These are phyloP conservation scores for Hypotaenidia okinawae DNA, from an alignment of 2,797 vertebrate genomes.

Conservation along the genomic window DNA sequence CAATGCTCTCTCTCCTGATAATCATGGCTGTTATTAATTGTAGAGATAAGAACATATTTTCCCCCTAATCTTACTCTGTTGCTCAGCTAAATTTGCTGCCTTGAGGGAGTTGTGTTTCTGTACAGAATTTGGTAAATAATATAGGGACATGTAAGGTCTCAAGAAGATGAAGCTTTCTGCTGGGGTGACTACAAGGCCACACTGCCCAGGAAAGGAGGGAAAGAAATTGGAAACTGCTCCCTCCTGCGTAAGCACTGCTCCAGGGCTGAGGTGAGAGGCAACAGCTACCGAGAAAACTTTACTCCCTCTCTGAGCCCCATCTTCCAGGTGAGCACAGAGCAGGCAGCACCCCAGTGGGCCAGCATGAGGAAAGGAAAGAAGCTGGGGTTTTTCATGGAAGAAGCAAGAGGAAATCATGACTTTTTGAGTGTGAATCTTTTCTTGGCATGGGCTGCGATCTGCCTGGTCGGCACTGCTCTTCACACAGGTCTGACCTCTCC, in stretches of 20 bases:
- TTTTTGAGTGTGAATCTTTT: neutral
- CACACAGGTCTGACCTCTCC: neutral
- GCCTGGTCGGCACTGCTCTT: accelerated
- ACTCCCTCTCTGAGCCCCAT: neutral
- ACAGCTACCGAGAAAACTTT: neutral
- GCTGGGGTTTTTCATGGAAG: neutral
- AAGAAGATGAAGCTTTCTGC: neutral
- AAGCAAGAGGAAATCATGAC: neutral
- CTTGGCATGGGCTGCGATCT: neutral
- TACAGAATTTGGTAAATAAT: neutral
- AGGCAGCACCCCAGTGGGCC: neutral
- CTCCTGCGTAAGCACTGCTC: neutral
- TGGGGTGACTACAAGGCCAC: neutral
- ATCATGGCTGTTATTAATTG: neutral
- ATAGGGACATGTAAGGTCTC: neutral
- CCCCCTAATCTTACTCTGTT: neutral
- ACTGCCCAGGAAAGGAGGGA: neutral
- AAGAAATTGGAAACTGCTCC: neutral
- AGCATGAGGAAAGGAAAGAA: neutral
- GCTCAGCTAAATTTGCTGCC: neutral
- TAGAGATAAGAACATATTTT: neutral
- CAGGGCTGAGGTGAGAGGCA: neutral
- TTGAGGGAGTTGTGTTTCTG: neutral
- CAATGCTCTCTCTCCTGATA: neutral
- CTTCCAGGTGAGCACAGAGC: neutral